These are phyloP conservation scores for Balearica regulorum DNA, from an alignment of 2,797 vertebrate species.

Conservation along the genomic window DNA sequence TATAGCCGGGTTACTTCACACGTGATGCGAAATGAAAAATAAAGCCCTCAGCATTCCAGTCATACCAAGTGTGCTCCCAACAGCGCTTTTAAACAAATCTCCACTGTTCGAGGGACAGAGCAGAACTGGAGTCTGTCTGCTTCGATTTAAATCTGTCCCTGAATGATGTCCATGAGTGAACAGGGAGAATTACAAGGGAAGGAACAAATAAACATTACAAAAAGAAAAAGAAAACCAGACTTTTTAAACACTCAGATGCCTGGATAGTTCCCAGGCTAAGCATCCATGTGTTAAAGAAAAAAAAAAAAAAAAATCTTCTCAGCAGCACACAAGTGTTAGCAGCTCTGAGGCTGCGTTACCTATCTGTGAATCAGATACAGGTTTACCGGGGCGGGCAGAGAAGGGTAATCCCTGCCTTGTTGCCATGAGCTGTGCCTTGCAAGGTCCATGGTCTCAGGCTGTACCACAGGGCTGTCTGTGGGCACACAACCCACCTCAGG, in stretches of 20 bases:
- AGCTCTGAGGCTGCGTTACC: neutral
- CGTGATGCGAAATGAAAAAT: constrained; percentile 32
- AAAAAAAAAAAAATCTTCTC: neutral
- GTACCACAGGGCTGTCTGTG: neutral
- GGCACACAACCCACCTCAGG: rapidly evolving
- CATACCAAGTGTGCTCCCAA: constrained; percentile 36
- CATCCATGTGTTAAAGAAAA: neutral
- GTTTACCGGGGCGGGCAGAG: neutral
- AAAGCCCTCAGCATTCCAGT: constrained; percentile 60
- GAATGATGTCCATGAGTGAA: constrained; percentile 54
- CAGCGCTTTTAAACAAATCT: constrained; percentile 58
- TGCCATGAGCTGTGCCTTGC: neutral
- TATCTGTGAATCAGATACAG: neutral
- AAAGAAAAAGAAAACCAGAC: constrained; percentile 58
- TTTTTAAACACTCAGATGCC: constrained; percentile 18
- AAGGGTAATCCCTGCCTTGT: neutral
- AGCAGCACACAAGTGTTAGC: neutral
- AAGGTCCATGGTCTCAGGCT: rapidly evolving
- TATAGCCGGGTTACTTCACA: neutral
- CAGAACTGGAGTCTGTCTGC: constrained; percentile 62
- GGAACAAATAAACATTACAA: constrained; percentile 67
- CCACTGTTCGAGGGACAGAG: neutral
- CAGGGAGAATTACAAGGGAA: constrained; percentile 40
- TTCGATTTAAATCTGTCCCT: constrained; percentile 51
- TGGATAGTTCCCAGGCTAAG: constrained; percentile 48